These are phyloP conservation scores for Rotaria macrura DNA, from an alignment of 2,888 invertebrate genomes.

Conservation along the genomic window DNA sequence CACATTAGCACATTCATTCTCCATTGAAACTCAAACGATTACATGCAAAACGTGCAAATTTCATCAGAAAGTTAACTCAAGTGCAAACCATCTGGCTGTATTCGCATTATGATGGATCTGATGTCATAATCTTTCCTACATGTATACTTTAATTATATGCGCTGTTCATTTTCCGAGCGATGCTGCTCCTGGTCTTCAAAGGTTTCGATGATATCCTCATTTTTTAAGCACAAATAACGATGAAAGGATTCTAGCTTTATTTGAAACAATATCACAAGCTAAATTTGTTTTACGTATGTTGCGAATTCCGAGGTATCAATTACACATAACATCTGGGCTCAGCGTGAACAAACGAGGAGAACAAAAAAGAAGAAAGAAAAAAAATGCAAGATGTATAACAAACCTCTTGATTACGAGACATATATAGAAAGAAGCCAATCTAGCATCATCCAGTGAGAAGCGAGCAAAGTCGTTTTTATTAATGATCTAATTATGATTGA, in stretches of 20 bases:
- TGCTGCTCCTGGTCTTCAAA: background rate
- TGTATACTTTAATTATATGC: background rate
- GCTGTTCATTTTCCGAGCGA: background rate
- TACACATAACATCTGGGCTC: background rate
- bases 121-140: background rate
- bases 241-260: background rate
- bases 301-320: background rate
- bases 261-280: background rate
- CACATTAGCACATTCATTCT: background rate
- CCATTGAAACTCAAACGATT: background rate
- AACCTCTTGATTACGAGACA: background rate
- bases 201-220: background rate
- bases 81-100: background rate
- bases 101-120: background rate
- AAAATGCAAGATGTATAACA: background rate
- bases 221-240: background rate
- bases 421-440: background rate
- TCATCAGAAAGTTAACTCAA: background rate
- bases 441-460: background rate
- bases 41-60: background rate
- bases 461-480: too few species aligned
- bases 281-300: background rate
- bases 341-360: too few species aligned
- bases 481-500: background rate
- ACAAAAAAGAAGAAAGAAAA: too few species aligned